Evolutionary conservation across 2,797 vertebrate species (phyloP).

Genomic region (Thalassophryne amazonica): DNA sequence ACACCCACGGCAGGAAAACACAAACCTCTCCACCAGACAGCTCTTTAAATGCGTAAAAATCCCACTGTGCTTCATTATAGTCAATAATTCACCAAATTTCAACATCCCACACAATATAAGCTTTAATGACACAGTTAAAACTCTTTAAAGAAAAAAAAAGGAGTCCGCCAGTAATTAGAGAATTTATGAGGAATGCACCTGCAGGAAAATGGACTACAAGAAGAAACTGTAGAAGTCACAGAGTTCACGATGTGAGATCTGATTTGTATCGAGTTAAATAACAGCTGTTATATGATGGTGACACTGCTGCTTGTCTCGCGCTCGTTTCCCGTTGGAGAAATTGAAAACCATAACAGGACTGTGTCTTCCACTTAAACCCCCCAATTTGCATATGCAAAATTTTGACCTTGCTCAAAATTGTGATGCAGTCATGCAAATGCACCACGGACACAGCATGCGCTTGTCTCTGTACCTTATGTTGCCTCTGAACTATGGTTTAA

Average conservation of each 20-base stretch:
- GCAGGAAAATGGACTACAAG: conserved; percentile 6
- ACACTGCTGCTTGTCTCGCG: not conserved
- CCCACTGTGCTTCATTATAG: not conserved
- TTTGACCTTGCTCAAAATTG: no score
- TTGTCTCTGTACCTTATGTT: no score
- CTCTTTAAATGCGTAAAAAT: conserved; percentile 16
- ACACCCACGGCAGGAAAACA: conserved; percentile 22
- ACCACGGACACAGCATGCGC: no score
- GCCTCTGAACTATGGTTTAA: no score
- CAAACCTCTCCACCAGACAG: conserved; percentile 13
- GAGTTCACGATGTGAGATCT: conserved; percentile 25
- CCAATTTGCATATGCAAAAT: no score
- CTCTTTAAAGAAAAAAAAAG: no score
- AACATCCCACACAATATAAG: conserved; percentile 13
- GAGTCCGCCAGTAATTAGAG: no score
- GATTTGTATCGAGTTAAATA: conserved; percentile 17
- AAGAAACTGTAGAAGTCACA: not conserved
- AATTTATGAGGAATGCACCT: no score
- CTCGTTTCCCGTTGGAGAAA: conserved; percentile 30
- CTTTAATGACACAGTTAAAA: conserved; percentile 28
- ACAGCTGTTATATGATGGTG: conserved; percentile 24
- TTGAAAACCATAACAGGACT: conserved; percentile 18
- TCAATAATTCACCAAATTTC: conserved; percentile 16
- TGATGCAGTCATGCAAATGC: no score
- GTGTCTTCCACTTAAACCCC: conserved; percentile 25